Conservation (phyloP, 2,888 invertebrate species). For the Dicycla oo region DNA sequence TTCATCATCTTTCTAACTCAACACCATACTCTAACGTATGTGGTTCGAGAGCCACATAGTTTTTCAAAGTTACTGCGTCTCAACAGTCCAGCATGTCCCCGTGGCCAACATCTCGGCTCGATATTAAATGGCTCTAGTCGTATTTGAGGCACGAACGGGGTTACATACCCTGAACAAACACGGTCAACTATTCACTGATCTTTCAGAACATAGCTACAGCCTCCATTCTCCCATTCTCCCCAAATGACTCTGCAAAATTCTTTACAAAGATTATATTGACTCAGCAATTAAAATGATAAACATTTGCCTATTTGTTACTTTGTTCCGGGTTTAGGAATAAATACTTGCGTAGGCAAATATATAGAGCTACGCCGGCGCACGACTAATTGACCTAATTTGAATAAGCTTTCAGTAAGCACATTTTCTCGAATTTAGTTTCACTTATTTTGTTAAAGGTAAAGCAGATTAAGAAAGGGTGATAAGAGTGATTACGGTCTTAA, state of each 20-base stretch:
- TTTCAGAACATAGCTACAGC: slow-evolving; percentile 19
- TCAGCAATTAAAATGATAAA: slow-evolving; percentile 67
- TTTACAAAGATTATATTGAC: slow-evolving; percentile 63
- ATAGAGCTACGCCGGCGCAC: slow-evolving; percentile 61
- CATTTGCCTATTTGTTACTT: slow-evolving; percentile 66
- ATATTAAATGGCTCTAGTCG: slow-evolving; percentile 57
- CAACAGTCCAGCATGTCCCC: slow-evolving; percentile 45
- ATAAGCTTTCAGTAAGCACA: slow-evolving; percentile 72
- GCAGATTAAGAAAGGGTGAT: slow-evolving; percentile 56
- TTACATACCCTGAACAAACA: slow-evolving; percentile 47
- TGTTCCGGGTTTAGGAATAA: slow-evolving; percentile 61
- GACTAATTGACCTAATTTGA: slow-evolving; percentile 77
- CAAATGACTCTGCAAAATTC: slow-evolving; percentile 57
- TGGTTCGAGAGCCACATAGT: slow-evolving; percentile 8
- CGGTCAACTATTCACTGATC: slow-evolving; percentile 47
- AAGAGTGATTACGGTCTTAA: slow-evolving; percentile 51
- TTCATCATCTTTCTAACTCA: neutral
- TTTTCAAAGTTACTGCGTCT: slow-evolving; percentile 32
- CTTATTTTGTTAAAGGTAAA: slow-evolving; percentile 66
- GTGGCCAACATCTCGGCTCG: slow-evolving; percentile 51
- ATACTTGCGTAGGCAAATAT: slow-evolving; percentile 63
- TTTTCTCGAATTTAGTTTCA: slow-evolving; percentile 71
- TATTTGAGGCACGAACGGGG: slow-evolving; percentile 39
- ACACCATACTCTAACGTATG: neutral
- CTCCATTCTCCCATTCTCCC: slow-evolving; percentile 10